Evolutionary conservation across 2,113 vertebrate species (phyloP), one percentile per base, ranked within the genome.

Genomic region (Podiceps cristatus): DNA sequence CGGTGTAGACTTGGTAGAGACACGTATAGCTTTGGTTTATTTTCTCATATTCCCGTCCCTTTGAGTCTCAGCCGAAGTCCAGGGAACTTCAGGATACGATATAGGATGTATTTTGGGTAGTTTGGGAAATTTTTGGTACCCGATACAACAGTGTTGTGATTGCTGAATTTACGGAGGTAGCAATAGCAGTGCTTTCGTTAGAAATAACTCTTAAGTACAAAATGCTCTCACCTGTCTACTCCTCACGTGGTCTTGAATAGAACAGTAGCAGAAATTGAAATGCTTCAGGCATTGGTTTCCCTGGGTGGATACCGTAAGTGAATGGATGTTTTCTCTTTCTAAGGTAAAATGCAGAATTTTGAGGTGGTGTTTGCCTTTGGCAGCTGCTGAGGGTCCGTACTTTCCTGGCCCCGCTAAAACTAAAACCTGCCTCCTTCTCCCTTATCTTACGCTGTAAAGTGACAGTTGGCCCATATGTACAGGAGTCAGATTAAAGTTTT

Each of bases 401-500:
- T 72, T 37, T 10, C 29, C 29, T 73, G 35, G 5, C 55, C 67
- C n/a, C 55, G 18, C 50, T 81, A 25, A 47, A 76, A 18, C 15
- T 58, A 42, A 18, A 44, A 44, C n/a, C 74, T 52, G 58, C 37
- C 20, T 6, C 62, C 33, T 52, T 4, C 27, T 83, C 27, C 82
- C 74, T 40, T 28, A 1, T 37, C 47, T 50, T 42, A 37, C n/a
- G 75, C 91, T 88, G 79, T 63, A 40, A 87, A 82, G 76, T 90
- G 24, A n/a, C 80, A 45, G 31, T 63, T 49, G 73, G 50, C 45
- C 88, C 40, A 3, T 62, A 29, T 45, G 68, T 79, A 91, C 88
- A 97, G 97, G 94, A 98, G 96, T 97, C 95, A 98, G 98, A 98
- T 98, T 98, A 96, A 98, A 13, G 89, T 88, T 94, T 97, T 96